Evolutionary conservation across 2,113 vertebrate species (phyloP).

Genomic region (Vidua macroura): DNA sequence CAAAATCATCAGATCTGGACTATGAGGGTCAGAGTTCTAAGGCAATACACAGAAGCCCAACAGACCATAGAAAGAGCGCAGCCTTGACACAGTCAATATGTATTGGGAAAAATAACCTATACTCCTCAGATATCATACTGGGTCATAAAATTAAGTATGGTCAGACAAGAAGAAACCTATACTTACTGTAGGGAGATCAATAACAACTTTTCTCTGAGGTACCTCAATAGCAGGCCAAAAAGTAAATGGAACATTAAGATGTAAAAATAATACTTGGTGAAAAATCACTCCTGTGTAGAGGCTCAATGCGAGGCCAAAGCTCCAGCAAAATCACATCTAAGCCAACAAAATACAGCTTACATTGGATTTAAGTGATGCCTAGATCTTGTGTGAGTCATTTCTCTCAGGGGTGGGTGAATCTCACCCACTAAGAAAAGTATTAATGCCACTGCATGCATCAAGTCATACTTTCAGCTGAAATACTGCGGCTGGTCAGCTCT

Average conservation of each 20-base stretch:
- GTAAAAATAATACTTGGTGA: constrained; percentile 43
- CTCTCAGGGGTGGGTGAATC: constrained; percentile 14
- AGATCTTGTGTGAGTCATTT: constrained; percentile 37
- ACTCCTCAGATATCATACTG: background rate
- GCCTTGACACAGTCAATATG: background rate
- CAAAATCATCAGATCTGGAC: background rate
- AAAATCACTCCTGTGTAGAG: constrained; percentile 17
- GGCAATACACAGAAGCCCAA: background rate
- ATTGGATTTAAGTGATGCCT: constrained; percentile 48
- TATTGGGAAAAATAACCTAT: background rate
- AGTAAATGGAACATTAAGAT: constrained; percentile 36
- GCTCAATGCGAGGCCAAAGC: background rate
- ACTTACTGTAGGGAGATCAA: constrained; percentile 7
- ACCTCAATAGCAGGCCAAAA: constrained; percentile 1
- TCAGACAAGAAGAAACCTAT: background rate
- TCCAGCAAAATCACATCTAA: constrained; percentile 42
- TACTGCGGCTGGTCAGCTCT: background rate
- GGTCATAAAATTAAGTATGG: background rate
- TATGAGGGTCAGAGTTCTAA: background rate
- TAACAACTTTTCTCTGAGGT: constrained; percentile 9
- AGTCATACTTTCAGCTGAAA: background rate
- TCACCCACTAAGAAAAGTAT: constrained; percentile 33
- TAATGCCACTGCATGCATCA: background rate
- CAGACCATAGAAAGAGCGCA: background rate
- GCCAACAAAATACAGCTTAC: constrained; percentile 45